These are phyloP conservation scores for Lindbergichthys nudifrons DNA, from an alignment of 2,797 vertebrate species.

Conservation along the genomic window DNA sequence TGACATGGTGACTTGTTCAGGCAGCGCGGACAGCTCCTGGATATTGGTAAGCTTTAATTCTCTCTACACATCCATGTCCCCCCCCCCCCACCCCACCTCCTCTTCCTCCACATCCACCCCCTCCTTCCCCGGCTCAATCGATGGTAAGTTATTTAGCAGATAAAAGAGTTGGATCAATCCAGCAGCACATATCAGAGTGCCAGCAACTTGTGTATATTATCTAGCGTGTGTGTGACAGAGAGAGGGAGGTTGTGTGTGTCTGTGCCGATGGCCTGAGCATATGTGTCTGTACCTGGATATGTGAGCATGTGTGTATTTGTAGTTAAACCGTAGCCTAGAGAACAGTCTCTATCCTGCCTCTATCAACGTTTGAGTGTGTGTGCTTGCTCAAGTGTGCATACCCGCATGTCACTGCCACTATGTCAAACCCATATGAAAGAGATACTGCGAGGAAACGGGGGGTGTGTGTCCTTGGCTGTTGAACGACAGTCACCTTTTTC, in stretches of 20 bases:
- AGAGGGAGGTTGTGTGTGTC: conserved; percentile 24
- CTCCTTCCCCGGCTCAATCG: conserved; percentile 69
- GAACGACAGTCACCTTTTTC: conserved; percentile 59
- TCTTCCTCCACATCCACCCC: conserved; percentile 36
- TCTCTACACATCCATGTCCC: conserved; percentile 72
- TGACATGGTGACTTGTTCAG: conserved; percentile 62
- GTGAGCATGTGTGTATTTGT: conserved; percentile 43
- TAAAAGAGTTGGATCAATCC: conserved; percentile 84
- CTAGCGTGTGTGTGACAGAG: conserved; percentile 31
- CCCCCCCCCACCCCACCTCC: conserved; percentile 45
- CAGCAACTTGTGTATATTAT: conserved; percentile 79
- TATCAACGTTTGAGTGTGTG: background rate
- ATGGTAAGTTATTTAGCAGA: conserved; percentile 87
- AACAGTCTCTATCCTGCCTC: conserved; percentile 1
- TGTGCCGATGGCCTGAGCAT: conserved; percentile 52
- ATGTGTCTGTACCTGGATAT: conserved; percentile 45
- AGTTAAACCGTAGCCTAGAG: conserved; percentile 26
- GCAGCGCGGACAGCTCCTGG: conserved; percentile 72
- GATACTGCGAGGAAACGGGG: conserved; percentile 46
- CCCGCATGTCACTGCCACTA: conserved; percentile 41
- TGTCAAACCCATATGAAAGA: conserved; percentile 46
- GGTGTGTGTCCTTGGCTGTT: conserved; percentile 60
- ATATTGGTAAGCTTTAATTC: conserved; percentile 78
- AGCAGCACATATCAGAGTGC: conserved; percentile 77
- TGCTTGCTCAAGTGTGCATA: conserved; percentile 24